A percentile compares a stretch with the other conserved stretches of the same genome.
phyloP scores from a whole-genome alignment of 2,888 invertebrate species.

The Neria commutata region DNA sequence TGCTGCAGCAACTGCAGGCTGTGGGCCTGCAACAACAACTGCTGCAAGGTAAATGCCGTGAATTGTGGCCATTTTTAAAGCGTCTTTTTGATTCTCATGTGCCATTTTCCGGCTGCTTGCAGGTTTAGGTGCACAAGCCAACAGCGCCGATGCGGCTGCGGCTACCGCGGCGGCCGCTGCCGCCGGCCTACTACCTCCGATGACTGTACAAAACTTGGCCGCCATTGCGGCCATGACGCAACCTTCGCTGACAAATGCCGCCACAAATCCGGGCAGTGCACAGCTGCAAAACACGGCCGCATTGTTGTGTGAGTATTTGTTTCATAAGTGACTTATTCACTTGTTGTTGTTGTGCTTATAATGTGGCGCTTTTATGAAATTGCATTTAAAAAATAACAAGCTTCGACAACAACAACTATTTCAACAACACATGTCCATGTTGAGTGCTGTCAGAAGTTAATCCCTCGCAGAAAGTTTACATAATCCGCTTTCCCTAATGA shows the following conservation, averaged over 20 bases:
- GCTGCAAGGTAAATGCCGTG: constrained; percentile 64
- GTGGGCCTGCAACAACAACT: constrained; percentile 70
- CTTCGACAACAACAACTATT: too few relatives aligned
- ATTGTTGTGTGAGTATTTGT: constrained; percentile 58
- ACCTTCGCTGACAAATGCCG: constrained; percentile 61
- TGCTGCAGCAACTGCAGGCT: constrained; percentile 71
- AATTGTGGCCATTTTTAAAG: background rate
- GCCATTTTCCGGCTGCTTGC: too few relatives aligned
- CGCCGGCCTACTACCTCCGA: constrained; percentile 71
- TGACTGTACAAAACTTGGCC: constrained; percentile 90
- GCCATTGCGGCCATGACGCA: constrained; percentile 73
- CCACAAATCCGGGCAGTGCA: constrained; percentile 56
- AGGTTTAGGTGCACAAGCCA: constrained; percentile 58
- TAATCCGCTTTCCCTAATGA: too few relatives aligned
- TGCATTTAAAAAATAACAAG: too few relatives aligned
- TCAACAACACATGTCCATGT: too few relatives aligned
- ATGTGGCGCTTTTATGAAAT: too few relatives aligned
- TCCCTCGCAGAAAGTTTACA: too few relatives aligned
- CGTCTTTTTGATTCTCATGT: background rate
- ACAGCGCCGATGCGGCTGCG: constrained; percentile 47
- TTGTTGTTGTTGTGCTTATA: background rate
- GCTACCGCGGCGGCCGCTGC: constrained; percentile 57
- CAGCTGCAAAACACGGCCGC: constrained; percentile 61
- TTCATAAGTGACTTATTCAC: constrained; percentile 2
- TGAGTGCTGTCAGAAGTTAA: too few relatives aligned